Evolutionary conservation across 2,888 invertebrate genomes (phyloP).

Genomic region (Phaedon cochleariae): DNA sequence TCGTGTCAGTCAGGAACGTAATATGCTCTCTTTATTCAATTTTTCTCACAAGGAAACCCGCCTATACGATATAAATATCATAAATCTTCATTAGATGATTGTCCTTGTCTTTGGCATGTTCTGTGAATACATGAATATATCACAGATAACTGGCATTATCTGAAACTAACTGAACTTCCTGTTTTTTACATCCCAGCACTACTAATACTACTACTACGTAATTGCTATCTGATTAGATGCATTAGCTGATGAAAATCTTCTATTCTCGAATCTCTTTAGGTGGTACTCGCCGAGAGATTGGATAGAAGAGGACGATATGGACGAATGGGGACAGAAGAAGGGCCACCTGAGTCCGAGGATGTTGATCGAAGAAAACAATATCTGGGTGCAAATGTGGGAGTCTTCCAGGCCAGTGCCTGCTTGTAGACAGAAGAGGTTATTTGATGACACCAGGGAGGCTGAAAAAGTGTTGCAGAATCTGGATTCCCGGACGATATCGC

Average conservation of each 20-base stretch:
- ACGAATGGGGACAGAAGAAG: constrained; percentile 68
- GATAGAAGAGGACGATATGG: constrained; percentile 68
- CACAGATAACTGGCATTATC: no score
- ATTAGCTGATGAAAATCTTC: not conserved
- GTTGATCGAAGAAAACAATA: constrained; percentile 87
- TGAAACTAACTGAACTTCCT: no score
- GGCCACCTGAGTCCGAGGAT: constrained; percentile 86
- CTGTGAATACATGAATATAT: no score
- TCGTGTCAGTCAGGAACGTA: no score
- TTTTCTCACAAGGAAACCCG: no score
- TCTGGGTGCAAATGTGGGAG: constrained; percentile 91
- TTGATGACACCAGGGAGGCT: constrained; percentile 95
- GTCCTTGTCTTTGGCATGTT: no score
- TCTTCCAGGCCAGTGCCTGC: constrained; percentile 90
- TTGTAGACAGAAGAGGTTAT: constrained; percentile 87
- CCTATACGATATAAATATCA: no score
- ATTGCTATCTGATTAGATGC: no score
- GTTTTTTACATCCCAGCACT: no score
- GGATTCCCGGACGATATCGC: constrained; percentile 41
- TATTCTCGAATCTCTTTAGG: constrained; percentile 63
- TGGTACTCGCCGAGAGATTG: constrained; percentile 99
- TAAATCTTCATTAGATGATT: no score
- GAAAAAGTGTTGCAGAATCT: constrained; percentile 90
- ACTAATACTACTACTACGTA: no score
- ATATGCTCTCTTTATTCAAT: no score